These are phyloP conservation scores for Desoria tigrina DNA, from an alignment of 2,888 invertebrate species.

Conservation along the genomic window DNA sequence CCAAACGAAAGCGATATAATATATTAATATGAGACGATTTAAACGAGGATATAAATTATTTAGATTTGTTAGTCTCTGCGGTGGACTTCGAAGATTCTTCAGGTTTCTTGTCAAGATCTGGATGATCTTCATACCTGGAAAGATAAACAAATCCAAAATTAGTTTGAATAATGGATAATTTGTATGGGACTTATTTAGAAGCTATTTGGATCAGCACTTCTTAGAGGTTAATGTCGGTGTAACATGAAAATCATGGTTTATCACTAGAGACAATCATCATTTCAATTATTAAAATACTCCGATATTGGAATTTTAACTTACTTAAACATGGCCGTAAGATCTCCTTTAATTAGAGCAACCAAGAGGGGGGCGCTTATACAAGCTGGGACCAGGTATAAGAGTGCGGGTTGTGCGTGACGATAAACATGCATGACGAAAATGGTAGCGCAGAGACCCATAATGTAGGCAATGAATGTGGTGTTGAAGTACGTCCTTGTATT, in stretches of 20 bases:
- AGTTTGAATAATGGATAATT: background rate
- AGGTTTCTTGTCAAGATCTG: conserved; percentile 59
- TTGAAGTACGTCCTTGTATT: conserved; percentile 84
- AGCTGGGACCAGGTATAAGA: conserved; percentile 94
- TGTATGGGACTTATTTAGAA: background rate
- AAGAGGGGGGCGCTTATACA: conserved; percentile 87
- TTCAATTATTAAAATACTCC: background rate
- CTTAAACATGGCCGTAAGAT: conserved; percentile 85
- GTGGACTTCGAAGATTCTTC: conserved; percentile 53
- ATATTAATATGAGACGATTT: too few species aligned
- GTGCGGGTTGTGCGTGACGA: conserved; percentile 96
- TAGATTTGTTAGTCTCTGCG: conserved; percentile 57
- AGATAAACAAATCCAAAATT: background rate
- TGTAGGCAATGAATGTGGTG: conserved; percentile 88
- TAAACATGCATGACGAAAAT: conserved; percentile 98
- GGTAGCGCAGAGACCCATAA: conserved; percentile 87
- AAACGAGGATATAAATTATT: conserved; percentile 41
- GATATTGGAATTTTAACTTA: conserved; percentile 61
- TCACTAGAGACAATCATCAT: conserved; percentile 6
- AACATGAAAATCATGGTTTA: background rate
- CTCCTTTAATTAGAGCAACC: conserved; percentile 86
- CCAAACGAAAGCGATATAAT: too few species aligned
- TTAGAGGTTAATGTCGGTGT: conserved; percentile 1
- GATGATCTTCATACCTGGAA: conserved; percentile 70
- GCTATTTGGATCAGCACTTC: background rate